Percentiles rank a stretch among this genome's conserved stretches.
Conservation (phyloP, 2,113 vertebrate species). For the Rhabdomys dilectus region DNA sequence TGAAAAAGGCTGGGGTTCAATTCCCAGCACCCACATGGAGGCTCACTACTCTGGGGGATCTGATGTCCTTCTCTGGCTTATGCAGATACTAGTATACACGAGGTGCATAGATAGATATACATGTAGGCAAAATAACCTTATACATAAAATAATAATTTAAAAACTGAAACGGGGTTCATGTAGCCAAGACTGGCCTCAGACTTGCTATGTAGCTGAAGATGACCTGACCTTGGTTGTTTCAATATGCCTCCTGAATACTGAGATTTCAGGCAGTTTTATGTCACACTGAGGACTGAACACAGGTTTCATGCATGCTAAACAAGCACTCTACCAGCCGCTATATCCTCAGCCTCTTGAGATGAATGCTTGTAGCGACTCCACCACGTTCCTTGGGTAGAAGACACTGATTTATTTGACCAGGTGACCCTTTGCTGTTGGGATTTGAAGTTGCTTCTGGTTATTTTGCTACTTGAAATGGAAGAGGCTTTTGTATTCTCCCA, state of each 20-base stretch:
- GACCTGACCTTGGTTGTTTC: not conserved
- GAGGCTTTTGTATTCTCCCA: not conserved
- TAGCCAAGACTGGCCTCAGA: not conserved
- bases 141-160: not conserved
- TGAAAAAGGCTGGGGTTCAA: not conserved
- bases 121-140: not conserved
- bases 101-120: not conserved
- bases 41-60: not conserved
- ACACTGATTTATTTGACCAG: not conserved
- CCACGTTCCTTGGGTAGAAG: too few species aligned
- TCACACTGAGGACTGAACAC: not conserved
- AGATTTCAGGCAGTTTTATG: not conserved
- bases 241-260: not conserved
- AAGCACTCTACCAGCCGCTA: not conserved
- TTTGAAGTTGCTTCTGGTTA: not conserved
- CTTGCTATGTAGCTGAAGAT: not conserved
- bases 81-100: not conserved
- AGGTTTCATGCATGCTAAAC: not conserved
- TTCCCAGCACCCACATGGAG: not conserved
- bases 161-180: not conserved
- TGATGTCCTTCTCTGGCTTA: not conserved
- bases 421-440: not conserved
- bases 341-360: not conserved
- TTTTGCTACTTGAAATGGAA: not conserved
- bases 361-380: not conserved